phyloP scores from a whole-genome alignment of 2,113 vertebrate species.

The Gobio gobio region DNA sequence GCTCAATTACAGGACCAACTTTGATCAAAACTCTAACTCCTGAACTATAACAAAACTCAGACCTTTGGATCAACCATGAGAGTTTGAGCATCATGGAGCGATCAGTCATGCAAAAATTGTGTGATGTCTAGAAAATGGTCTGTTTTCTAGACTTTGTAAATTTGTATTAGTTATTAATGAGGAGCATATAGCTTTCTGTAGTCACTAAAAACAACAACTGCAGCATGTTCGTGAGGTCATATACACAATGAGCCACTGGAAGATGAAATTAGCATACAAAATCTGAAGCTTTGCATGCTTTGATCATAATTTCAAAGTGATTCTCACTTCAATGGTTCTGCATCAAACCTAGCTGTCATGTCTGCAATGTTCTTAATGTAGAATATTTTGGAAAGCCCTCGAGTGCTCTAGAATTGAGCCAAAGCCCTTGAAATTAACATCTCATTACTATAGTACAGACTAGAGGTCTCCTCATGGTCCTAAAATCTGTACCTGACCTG shows the following conservation, averaged over 20 bases:
- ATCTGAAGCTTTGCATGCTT: conserved; percentile 42
- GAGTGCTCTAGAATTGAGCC: conserved; percentile 9
- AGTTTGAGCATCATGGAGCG: conserved; percentile 24
- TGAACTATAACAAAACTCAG: conserved; percentile 13
- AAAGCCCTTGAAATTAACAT: conserved; percentile 14
- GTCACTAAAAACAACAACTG: background rate
- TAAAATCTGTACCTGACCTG: too few species aligned
- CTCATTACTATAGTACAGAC: background rate
- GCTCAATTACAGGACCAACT: conserved; percentile 30
- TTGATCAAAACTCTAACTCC: conserved; percentile 28
- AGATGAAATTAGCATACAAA: conserved; percentile 24
- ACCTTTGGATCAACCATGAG: background rate
- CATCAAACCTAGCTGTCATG: conserved; percentile 47
- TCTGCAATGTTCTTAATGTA: conserved; percentile 7
- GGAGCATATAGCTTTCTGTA: conserved; percentile 7
- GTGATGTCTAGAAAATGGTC: conserved; percentile 15
- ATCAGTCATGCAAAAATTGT: conserved; percentile 15
- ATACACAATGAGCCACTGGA: conserved; percentile 28
- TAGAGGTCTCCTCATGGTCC: too few species aligned
- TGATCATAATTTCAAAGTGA: conserved; percentile 55
- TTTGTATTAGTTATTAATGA: conserved; percentile 34
- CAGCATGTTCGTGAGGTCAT: conserved; percentile 17
- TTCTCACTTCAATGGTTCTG: conserved; percentile 32
- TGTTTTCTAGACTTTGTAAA: conserved; percentile 11
- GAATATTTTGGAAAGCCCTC: background rate